Percentiles rank a stretch among this genome's conserved stretches.
Conservation (phyloP, 2,888 invertebrate species). For the Hydriomena furcata region DNA sequence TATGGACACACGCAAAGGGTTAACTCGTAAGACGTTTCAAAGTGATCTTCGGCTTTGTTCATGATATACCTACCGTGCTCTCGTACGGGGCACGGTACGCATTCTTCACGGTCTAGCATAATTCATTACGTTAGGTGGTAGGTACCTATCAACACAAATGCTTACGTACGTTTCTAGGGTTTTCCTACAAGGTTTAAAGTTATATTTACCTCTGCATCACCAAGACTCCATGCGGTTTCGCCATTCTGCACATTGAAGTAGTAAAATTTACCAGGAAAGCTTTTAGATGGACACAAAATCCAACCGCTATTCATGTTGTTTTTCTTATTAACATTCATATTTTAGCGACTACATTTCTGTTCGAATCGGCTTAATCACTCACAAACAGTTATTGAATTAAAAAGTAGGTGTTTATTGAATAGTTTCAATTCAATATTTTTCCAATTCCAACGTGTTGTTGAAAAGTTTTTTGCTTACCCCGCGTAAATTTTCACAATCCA, state of each 20-base stretch:
- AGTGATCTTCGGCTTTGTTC: too few species aligned
- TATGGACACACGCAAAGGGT: too few species aligned
- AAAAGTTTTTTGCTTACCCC: constrained; percentile 49
- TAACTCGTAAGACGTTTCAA: too few species aligned
- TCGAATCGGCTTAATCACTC: too few species aligned
- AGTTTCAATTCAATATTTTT: too few species aligned
- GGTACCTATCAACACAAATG: background rate
- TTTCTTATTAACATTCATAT: constrained; percentile 47
- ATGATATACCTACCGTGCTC: too few species aligned
- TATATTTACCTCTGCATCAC: constrained; percentile 50
- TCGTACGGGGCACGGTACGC: too few species aligned
- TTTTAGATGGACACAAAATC: constrained; percentile 65
- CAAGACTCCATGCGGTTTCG: constrained; percentile 58
- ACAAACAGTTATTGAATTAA: too few species aligned
- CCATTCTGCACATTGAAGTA: constrained; percentile 65
- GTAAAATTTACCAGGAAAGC: constrained; percentile 64
- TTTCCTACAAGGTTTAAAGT: background rate
- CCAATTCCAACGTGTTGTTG: too few species aligned
- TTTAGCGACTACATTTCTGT: constrained; percentile 16
- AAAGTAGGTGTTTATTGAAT: too few species aligned
- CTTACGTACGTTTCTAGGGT: too few species aligned
- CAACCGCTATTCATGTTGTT: constrained; percentile 44
- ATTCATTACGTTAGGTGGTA: background rate
- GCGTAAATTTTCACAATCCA: constrained; percentile 41
- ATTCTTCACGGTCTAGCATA: too few species aligned